Evolutionary conservation across 1,140 invertebrate genomes (phyloP), one percentile per base, ranked within the genome.

Genomic region (Berghia stephanieae): DNA sequence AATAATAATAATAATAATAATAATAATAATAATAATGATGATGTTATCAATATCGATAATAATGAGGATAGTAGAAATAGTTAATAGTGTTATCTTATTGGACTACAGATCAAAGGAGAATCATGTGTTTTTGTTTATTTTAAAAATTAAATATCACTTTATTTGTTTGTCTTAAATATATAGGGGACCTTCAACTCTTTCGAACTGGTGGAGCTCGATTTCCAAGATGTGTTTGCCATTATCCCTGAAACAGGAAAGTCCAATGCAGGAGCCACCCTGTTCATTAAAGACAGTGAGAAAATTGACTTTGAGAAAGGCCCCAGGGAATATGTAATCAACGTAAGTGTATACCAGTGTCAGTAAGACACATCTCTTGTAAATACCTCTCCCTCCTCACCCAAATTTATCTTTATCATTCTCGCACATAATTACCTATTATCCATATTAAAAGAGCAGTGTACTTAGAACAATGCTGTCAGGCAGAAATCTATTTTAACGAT

Each of bases 271-370:
- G 83, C 76, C 40, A 81, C 76, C n/a, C 79, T 86, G 16, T 70
- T 69, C 34, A 77, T 86, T 24, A 80, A 66, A 34, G 71, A 82
- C 44, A 80, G 78, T 27, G 46, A 40, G 13, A 67, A 80, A 4
- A 83, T 86, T 52, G 82, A 86, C 49, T 86, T 83, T 71, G 85
- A 86, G 77, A 72, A 10, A 40, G 80, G 80, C 18, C 82, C 79
- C 1, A 80, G 66, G 43, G 18, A 69, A 21, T 86, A 83, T 67
- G 69, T 52, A 24, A 70, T 86, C 36, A 38, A 70, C 78, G 84
- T 85, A 78, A 78, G 79, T 78, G 44, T 55, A 6, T 4, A 57
- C n/a, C 24, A 57, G 34, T n/a, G 34, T 21, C 10, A 57, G 4
- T 0, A 10, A 8, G 34, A n/a, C n/a, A n/a, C n/a, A n/a, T n/a